Evolutionary conservation across 2,888 invertebrate genomes (phyloP), one percentile per base, ranked within the genome.

Genomic region (Pammene aurita): DNA sequence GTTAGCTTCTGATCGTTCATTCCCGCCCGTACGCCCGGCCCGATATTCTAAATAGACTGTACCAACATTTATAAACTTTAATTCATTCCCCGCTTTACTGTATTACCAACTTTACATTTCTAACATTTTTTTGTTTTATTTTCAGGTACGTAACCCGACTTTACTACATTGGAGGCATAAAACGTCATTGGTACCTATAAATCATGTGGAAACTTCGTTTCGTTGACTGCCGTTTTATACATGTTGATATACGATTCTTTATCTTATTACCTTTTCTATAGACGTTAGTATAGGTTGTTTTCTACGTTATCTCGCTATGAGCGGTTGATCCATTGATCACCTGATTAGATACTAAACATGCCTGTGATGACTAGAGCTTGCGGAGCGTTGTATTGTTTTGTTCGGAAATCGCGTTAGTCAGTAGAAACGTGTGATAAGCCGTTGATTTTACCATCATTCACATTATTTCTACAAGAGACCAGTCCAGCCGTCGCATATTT

Each of bases 341-440:
- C 41, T 26, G 66, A 66, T 65, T 42, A 65, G 65, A 63, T 63
- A 63, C 38, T 1, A 42, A 42, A 54, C 41, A 48, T 38, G 10
- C 38, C 16, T 50, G 48, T 9, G 38, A 35, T 41, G 14, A 11
- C 10, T 11, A 9, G n/a, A 18, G 16, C 35, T 35, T 35, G 48
- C 48, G 7, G 13, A 18, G 35, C 48, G 38, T 61, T 61, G 61
- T 50, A 38, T 61, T 61, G 61, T 50, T 48, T 50, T 50, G 11
- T 38, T 61, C 38, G 35, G 35, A 61, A 61, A 38, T 58, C 35
- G 38, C 38, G 48, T 48, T 48, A 7, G 35, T 38, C 38, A 13
- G 35, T 50, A 14, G 48, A 61, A 48, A 35, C n/a, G 11, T 16
- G 16, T 50, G 61, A 61, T 61, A 61, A 61, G 38, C 38, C 14